These are phyloP conservation scores for Macaria liturata DNA, from an alignment of 2,888 invertebrate species.

Conservation along the genomic window DNA sequence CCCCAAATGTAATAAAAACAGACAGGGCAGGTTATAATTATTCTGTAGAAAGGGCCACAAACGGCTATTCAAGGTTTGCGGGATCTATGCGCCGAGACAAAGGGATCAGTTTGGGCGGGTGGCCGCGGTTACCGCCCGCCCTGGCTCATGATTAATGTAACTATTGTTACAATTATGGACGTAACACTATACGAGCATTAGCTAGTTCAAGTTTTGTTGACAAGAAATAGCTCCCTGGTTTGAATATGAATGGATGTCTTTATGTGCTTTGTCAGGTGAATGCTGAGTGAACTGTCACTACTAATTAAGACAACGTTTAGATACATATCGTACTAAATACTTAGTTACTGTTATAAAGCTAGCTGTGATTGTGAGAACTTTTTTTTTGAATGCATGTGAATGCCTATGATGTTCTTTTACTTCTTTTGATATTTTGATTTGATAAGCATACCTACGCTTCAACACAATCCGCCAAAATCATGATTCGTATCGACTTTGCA, in stretches of 20 bases:
- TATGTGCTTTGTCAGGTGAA: no score
- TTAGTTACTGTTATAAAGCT: no score
- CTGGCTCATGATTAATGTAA: constrained; percentile 24
- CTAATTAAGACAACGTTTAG: no score
- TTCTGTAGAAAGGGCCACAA: constrained; percentile 34
- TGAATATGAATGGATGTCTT: constrained; percentile 1
- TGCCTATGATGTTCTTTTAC: no score
- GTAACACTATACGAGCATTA: constrained; percentile 7
- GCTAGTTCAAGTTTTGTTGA: constrained; percentile 6
- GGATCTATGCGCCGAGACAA: constrained; percentile 42
- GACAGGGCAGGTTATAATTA: constrained; percentile 30
- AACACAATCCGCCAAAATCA: no score
- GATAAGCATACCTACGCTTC: no score
- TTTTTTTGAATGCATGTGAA: no score
- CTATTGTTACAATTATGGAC: constrained; percentile 17
- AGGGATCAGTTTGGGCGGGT: constrained; percentile 40
- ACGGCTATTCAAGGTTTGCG: constrained; percentile 32
- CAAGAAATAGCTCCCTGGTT: constrained; percentile 8
- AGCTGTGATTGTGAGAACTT: no score
- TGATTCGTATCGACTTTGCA: no score
- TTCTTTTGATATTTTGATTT: no score
- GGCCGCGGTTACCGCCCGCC: constrained; percentile 23
- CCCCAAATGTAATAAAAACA: constrained; percentile 14
- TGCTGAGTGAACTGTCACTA: no score
- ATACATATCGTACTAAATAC: no score